A percentile compares a stretch with the other conserved stretches of the same genome.
Evolutionary conservation across 2,113 vertebrate genomes (phyloP).

Genomic region (Scomber colias): DNA sequence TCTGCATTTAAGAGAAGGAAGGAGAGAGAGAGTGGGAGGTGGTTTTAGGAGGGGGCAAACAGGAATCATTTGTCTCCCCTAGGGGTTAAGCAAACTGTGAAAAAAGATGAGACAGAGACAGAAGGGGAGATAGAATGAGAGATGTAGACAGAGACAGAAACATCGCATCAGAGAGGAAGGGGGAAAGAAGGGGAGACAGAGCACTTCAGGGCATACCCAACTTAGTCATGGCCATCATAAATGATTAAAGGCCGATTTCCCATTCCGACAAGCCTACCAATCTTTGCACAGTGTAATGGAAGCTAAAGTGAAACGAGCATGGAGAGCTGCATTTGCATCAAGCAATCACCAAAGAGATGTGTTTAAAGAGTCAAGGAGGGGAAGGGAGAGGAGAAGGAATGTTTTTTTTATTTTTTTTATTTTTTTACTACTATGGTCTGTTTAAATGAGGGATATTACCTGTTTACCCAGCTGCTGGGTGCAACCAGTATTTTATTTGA

Average conservation of each 20-base stretch:
- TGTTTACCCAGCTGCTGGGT: constrained; percentile 75
- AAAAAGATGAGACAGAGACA: constrained; percentile 44
- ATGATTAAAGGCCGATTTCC: constrained; percentile 81
- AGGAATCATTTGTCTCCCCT: constrained; percentile 41
- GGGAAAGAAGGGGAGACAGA: constrained; percentile 43
- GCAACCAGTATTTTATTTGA: constrained; percentile 78
- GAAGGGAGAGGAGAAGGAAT: neutral
- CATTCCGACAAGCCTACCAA: constrained; percentile 74
- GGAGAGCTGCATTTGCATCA: constrained; percentile 77
- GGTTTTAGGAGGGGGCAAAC: constrained; percentile 6
- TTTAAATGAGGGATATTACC: constrained; percentile 78
- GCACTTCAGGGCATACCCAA: constrained; percentile 74
- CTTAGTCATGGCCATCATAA: constrained; percentile 78
- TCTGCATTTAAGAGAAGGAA: constrained; percentile 4
- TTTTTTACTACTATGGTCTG: constrained; percentile 49
- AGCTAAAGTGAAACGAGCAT: constrained; percentile 65
- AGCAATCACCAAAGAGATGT: constrained; percentile 73
- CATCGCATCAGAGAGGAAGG: constrained; percentile 43
- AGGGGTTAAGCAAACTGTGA: constrained; percentile 53
- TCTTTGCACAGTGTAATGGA: constrained; percentile 82
- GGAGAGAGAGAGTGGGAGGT: neutral
- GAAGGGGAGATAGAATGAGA: constrained; percentile 36
- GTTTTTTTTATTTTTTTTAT: neutral
- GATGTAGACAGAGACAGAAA: constrained; percentile 58
- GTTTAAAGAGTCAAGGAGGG: constrained; percentile 59